Base-by-base conservation (phyloP, 1,140 invertebrate genomes). In the Dufourea novaeangliae region DNA sequence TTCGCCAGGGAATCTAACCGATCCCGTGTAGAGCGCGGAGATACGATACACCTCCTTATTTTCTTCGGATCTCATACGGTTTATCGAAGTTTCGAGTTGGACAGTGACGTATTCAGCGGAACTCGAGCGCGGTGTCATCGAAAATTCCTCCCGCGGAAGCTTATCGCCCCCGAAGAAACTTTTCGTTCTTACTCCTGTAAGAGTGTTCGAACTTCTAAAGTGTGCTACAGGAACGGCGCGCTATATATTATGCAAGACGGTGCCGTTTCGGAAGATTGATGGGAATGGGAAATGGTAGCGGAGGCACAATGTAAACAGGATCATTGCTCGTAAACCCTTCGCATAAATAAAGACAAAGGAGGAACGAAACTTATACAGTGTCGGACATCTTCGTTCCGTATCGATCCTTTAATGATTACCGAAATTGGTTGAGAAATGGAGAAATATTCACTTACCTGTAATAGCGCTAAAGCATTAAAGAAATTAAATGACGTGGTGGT, bases 21-120 rank as follows among this genome's bases (percentile, higher is more conserved):
- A 29, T 6, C 32, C 25, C 39, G 54, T 12, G 10, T 44, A 29
- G 12, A 34, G 37, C 17, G 5, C 39, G 5, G 5, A 41, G 11
- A 68, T 17, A 34, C 44, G 37, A 44, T 44, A 41, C 57, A 54
- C 8, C 44, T 20, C 14, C 0, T 27, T 68, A 63, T 71, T 77
- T 63, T n/a, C 34, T 14, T 7, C n/a, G 54, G 12, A 54, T 71
- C 44, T 63, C 57, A 32, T 25, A 63, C 20, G 59, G 69, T 73
- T 73, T 73, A 66, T 72, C 14, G 69, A 78, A 73, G 69, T 78
- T 78, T 59, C 61, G 20, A 64, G 76, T 78, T 73, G 29, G 76
- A 78, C 75, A 71, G 75, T 78, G 75, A 78, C 46, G 76, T 73
- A 78, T 73, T 59, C 76, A 64, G 37, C 17, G 68, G 50, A 71